Percentiles rank a stretch among this genome's conserved stretches.
These are phyloP conservation scores for Paragorgia papillata DNA, from an alignment of 92 coral and sea anemone genomes.

Conservation along the genomic window DNA sequence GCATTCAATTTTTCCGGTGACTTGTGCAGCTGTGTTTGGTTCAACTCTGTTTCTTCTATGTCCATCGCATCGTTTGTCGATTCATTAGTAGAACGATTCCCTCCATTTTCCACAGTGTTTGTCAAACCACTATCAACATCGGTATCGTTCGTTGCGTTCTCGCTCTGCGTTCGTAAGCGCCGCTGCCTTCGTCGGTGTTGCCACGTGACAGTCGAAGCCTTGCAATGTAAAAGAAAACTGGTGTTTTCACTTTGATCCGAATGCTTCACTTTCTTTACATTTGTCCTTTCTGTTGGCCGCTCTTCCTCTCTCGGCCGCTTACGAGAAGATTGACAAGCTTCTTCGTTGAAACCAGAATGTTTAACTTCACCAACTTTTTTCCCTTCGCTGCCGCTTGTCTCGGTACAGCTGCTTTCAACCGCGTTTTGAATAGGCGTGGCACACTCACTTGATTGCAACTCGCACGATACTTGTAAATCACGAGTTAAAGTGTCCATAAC, in stretches of 20 bases:
- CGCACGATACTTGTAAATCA: slow-evolving; percentile 13
- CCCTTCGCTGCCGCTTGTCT: too few species aligned
- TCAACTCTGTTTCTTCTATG: background rate
- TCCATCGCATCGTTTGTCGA: background rate
- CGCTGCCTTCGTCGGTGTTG: slow-evolving; percentile 40
- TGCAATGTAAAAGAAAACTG: slow-evolving; percentile 12
- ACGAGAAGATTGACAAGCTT: background rate
- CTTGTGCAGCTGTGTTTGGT: background rate
- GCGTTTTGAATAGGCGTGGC: too few species aligned
- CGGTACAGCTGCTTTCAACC: too few species aligned
- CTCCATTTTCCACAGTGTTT: background rate
- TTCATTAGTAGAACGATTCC: background rate
- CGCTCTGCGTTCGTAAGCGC: slow-evolving; percentile 18
- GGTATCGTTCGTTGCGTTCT: background rate
- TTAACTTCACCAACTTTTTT: too few species aligned
- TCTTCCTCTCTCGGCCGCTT: slow-evolving; percentile 28
- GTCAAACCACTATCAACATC: background rate
- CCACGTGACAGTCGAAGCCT: slow-evolving; percentile 32
- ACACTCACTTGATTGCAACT: slow-evolving; percentile 4
- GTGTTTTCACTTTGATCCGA: background rate
- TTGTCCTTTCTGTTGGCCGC: background rate
- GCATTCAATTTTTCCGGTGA: background rate
- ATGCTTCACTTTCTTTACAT: slow-evolving; percentile 20
- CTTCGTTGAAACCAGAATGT: too few species aligned
- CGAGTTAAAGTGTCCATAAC: background rate